These are phyloP conservation scores for Tupiocoris notatus DNA, from an alignment of 2,888 invertebrate species.

Conservation along the genomic window DNA sequence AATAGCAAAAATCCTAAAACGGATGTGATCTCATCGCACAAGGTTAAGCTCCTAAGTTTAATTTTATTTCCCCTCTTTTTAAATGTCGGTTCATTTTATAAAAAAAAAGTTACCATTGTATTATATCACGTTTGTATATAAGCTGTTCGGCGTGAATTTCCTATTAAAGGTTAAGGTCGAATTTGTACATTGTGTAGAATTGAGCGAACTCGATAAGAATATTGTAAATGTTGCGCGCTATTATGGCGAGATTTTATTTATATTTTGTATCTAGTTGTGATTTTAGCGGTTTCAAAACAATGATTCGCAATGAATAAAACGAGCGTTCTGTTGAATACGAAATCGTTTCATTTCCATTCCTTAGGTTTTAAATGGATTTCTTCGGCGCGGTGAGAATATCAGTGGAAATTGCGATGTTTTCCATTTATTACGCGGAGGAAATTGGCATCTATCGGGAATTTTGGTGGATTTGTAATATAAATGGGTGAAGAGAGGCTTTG, in stretches of 20 bases:
- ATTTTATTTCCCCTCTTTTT: too few relatives aligned
- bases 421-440: too few relatives aligned
- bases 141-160: not conserved
- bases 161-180: not conserved
- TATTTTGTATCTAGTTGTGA: not conserved
- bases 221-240: not conserved
- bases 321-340: too few relatives aligned
- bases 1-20: not conserved
- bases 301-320: too few relatives aligned
- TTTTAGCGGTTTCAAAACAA: not conserved
- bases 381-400: too few relatives aligned
- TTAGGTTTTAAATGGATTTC: too few relatives aligned
- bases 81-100: not conserved
- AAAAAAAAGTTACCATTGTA: not conserved
- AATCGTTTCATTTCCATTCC: too few relatives aligned
- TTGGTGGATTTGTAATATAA: too few relatives aligned
- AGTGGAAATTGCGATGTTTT: too few relatives aligned
- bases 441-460: too few relatives aligned
- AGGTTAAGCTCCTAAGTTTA: not conserved
- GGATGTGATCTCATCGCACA: not conserved
- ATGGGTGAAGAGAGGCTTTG: too few relatives aligned
- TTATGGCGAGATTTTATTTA: not conserved
- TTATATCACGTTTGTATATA: not conserved
- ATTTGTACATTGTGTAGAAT: not conserved
- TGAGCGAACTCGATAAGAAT: not conserved